phyloP scores from a whole-genome alignment of 2,113 vertebrate genomes.

The Hemichromis elongatus region DNA sequence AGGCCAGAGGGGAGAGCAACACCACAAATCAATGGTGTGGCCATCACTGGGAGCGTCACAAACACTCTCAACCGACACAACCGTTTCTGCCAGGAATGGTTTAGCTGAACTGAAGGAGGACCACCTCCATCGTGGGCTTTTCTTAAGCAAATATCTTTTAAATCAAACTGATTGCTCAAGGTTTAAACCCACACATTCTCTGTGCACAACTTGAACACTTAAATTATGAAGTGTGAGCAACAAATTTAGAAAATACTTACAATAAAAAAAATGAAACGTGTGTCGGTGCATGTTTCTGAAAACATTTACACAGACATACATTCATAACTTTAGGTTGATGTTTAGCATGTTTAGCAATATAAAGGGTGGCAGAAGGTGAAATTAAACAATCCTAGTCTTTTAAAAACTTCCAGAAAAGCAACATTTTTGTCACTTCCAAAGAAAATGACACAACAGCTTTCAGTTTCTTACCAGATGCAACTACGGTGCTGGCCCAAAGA shows the following conservation, averaged over 20 bases:
- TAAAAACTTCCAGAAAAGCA: neutral
- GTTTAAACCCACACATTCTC: neutral
- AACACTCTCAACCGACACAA: constrained; percentile 56
- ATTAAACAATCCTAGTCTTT: neutral
- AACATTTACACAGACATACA: neutral
- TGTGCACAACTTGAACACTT: neutral
- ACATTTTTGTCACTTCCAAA: accelerated
- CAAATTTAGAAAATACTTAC: neutral
- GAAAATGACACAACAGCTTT: neutral
- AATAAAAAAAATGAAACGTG: neutral
- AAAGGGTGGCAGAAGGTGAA: neutral
- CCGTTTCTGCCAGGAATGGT: constrained; percentile 24
- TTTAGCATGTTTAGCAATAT: neutral
- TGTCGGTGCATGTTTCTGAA: neutral
- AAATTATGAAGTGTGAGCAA: neutral
- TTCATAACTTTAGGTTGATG: neutral
- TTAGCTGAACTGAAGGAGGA: constrained; percentile 2
- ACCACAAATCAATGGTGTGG: constrained; percentile 74
- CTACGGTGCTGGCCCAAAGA: constrained; percentile 93
- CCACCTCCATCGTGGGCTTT: constrained; percentile 11
- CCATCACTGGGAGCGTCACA: constrained; percentile 45
- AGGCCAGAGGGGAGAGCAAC: constrained; percentile 57
- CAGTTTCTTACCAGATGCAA: constrained; percentile 86
- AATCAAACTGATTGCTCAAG: neutral
- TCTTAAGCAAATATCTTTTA: neutral